These are phyloP conservation scores for Macrostomum lignano DNA, from an alignment of 1,140 invertebrate species.

Conservation along the genomic window DNA sequence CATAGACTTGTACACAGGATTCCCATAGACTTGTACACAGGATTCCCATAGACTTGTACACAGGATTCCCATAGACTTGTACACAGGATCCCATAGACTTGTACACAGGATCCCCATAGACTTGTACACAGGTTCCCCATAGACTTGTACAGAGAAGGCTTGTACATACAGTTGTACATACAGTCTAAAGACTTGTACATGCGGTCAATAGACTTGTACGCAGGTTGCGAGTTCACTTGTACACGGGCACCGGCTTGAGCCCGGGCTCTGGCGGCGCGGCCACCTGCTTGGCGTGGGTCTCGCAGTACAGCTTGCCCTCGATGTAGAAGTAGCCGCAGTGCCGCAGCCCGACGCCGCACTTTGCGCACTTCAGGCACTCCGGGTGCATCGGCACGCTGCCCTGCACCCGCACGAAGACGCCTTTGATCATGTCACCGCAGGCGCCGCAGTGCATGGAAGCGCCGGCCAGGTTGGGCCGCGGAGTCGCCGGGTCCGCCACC, in stretches of 20 bases:
- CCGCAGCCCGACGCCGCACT: constrained; percentile 5
- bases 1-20: no score
- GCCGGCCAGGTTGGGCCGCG: neutral
- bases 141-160: no score
- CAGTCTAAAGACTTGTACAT: no score
- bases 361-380: constrained; percentile 3
- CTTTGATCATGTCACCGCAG: constrained; percentile 4
- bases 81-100: no score
- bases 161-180: no score
- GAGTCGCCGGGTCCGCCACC: neutral
- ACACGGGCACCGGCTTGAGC: constrained; percentile 3
- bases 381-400: constrained; percentile 4
- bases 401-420: constrained; percentile 2
- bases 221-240: no score
- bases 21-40: no score
- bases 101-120: no score
- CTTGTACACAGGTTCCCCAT: no score
- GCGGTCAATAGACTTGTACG: no score
- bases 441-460: neutral
- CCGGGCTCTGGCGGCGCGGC: constrained; percentile 4
- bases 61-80: no score
- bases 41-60: no score
- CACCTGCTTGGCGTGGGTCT: constrained; percentile 2
- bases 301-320: constrained; percentile 2
- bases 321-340: constrained; percentile 6